Conservation (phyloP, 2,888 invertebrate genomes). For the Agriopis marginaria region DNA sequence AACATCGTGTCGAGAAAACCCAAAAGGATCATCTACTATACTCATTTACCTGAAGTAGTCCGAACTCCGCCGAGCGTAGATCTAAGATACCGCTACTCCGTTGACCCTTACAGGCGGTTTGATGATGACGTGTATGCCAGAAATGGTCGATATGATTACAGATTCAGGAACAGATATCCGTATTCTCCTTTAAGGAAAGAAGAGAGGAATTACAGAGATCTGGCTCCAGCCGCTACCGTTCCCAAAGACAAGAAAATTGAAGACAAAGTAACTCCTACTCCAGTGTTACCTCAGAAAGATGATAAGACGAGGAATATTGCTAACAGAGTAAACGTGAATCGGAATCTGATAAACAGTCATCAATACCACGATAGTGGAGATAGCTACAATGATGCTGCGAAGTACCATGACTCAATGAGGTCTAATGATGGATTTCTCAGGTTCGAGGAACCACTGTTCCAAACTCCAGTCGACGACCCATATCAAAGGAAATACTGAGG, state of each 20-base stretch:
- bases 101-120: constrained; percentile 75
- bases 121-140: constrained; percentile 76
- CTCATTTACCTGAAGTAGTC: constrained; percentile 89
- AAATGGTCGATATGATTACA: constrained; percentile 77
- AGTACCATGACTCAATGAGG: constrained; percentile 72
- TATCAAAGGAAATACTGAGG: constrained; percentile 77
- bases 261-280: constrained; percentile 80
- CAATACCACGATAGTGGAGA: constrained; percentile 76
- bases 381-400: constrained; percentile 70
- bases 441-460: constrained; percentile 78
- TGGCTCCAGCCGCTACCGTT: constrained; percentile 72
- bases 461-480: constrained; percentile 74
- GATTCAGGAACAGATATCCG: constrained; percentile 75
- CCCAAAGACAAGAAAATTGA: constrained; percentile 77
- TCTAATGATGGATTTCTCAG: constrained; percentile 74
- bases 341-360: constrained; percentile 78
- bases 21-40: constrained; percentile 89
- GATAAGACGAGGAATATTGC: constrained; percentile 61
- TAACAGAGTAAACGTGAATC: constrained; percentile 60
- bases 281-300: constrained; percentile 75
- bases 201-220: constrained; percentile 78
- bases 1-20: constrained; percentile 79
- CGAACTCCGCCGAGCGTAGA: constrained; percentile 87
- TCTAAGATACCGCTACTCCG: constrained; percentile 82
- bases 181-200: constrained; percentile 79